phyloP scores from a whole-genome alignment of 2,888 invertebrate species.

The Andrena flavipes region DNA sequence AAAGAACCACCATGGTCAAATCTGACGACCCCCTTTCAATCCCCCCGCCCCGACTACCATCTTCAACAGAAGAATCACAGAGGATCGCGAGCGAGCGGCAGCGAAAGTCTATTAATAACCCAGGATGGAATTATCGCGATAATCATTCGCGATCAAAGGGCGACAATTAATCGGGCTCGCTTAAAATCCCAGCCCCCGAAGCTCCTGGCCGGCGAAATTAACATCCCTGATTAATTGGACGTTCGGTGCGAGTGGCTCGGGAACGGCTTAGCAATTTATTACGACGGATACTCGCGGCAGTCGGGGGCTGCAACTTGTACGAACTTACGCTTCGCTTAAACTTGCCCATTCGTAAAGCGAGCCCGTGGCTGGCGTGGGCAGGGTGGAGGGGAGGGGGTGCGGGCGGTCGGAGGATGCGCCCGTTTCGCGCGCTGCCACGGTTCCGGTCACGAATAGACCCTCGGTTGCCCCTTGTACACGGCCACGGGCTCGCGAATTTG shows the following conservation, averaged over 20 bases:
- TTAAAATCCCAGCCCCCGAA: conserved; percentile 47
- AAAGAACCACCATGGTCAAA: too few species aligned
- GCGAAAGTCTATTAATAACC: conserved; percentile 43
- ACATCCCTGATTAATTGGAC: conserved; percentile 69
- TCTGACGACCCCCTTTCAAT: too few species aligned
- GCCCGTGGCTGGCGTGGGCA: conserved; percentile 15
- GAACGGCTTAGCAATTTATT: conserved; percentile 69
- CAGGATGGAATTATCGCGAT: conserved; percentile 31
- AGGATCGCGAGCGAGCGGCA: not conserved
- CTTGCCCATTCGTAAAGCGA: conserved; percentile 60
- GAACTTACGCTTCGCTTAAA: conserved; percentile 69
- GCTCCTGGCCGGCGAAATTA: conserved; percentile 51
- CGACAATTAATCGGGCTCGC: conserved; percentile 48
- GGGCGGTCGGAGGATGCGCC: conserved; percentile 19
- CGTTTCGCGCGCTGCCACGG: conserved; percentile 53
- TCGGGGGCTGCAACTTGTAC: conserved; percentile 61
- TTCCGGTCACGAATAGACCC: conserved; percentile 64
- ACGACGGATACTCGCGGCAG: conserved; percentile 59
- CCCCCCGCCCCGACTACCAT: not conserved
- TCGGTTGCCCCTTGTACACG: conserved; percentile 9
- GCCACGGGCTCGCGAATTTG: conserved; percentile 39
- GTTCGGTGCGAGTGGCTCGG: conserved; percentile 56
- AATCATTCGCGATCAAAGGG: conserved; percentile 56
- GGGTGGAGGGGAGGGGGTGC: not conserved
- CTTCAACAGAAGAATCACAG: not conserved